These are phyloP conservation scores for Spatulosminthurus flaviceps DNA, from an alignment of 2,888 invertebrate species.

Conservation along the genomic window DNA sequence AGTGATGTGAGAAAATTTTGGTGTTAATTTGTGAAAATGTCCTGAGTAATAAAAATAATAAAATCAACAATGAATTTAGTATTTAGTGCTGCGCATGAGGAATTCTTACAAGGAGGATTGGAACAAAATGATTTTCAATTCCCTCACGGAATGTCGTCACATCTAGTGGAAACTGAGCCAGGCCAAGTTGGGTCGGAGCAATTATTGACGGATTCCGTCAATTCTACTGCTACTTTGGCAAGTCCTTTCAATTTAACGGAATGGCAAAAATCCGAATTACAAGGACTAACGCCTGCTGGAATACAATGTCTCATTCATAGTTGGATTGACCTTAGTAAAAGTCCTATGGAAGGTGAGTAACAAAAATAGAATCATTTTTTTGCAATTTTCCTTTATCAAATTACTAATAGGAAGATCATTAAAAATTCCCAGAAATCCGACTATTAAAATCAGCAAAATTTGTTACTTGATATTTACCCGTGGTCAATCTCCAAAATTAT, in stretches of 20 bases:
- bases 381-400: neutral
- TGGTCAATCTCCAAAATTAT: too few species aligned
- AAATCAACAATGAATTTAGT: neutral
- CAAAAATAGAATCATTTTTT: neutral
- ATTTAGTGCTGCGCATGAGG: neutral
- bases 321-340: slow-evolving; percentile 34
- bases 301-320: slow-evolving; percentile 31
- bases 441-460: too few species aligned
- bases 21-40: too few species aligned
- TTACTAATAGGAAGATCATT: too few species aligned
- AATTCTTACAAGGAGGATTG: neutral
- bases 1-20: too few species aligned
- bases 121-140: neutral
- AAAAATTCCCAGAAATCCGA: too few species aligned
- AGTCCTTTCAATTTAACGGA: slow-evolving; percentile 25
- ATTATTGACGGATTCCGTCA: too few species aligned
- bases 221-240: too few species aligned
- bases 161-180: neutral
- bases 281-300: slow-evolving; percentile 26
- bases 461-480: too few species aligned
- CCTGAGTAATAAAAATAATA: neutral
- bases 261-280: slow-evolving; percentile 35
- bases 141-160: slow-evolving; percentile 5
- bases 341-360: slow-evolving; percentile 43
- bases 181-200: neutral